These are phyloP conservation scores for Xestia ashworthii DNA, from an alignment of 2,888 invertebrate genomes.

Conservation along the genomic window DNA sequence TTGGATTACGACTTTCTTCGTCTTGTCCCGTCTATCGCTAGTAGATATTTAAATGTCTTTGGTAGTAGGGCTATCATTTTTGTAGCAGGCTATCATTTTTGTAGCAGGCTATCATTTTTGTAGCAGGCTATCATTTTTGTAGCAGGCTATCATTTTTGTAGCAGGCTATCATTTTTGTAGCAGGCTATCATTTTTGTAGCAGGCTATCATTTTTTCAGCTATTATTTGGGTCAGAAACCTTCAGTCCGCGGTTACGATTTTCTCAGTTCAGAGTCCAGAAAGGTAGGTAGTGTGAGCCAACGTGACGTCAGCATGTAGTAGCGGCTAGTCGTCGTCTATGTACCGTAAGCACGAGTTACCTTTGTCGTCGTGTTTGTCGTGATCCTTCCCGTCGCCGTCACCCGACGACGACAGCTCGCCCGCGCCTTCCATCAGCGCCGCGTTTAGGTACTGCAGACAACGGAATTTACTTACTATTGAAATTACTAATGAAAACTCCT, in stretches of 20 bases:
- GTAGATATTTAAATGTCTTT: too few relatives aligned
- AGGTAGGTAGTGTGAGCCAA: background rate
- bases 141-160: too few relatives aligned
- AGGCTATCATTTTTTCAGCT: background rate
- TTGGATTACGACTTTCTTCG: too few relatives aligned
- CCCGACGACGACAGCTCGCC: constrained; percentile 85
- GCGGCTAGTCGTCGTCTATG: constrained; percentile 40
- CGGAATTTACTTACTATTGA: background rate
- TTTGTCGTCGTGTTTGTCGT: constrained; percentile 82
- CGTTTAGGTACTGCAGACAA: constrained; percentile 77
- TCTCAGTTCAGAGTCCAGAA: background rate
- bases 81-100: background rate
- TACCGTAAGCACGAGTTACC: constrained; percentile 70
- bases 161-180: background rate
- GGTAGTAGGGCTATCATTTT: background rate
- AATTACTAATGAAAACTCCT: background rate
- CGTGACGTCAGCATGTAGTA: background rate
- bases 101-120: too few relatives aligned
- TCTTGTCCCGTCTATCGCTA: too few relatives aligned
- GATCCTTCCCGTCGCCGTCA: constrained; percentile 78
- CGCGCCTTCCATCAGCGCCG: constrained; percentile 80
- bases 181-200: background rate
- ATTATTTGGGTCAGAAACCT: background rate
- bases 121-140: background rate
- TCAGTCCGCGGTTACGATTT: background rate